Evolutionary conservation across 2,113 vertebrate genomes (phyloP).

Genomic region (Protobothrops flavoviridis): DNA sequence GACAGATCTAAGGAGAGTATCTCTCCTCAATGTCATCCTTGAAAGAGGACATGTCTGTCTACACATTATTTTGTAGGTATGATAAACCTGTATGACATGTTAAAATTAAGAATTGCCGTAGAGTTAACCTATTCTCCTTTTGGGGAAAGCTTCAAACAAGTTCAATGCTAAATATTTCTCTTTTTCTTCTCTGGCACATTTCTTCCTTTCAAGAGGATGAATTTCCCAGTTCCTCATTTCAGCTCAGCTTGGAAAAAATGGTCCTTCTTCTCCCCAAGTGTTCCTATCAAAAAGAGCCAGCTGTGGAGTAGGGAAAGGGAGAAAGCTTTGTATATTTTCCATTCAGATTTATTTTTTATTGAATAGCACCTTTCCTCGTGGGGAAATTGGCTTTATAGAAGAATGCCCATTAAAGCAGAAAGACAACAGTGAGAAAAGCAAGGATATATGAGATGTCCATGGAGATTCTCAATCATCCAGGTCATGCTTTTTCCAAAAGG

Average conservation of each 20-base stretch:
- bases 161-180: background rate
- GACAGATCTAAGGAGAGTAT: too few relatives aligned
- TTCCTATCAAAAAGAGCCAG: background rate
- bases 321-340: background rate
- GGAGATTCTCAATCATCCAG: background rate
- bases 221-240: background rate
- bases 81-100: background rate
- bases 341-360: constrained; percentile 10
- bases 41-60: background rate
- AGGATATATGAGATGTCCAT: background rate
- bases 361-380: background rate
- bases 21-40: background rate
- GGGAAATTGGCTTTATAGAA: background rate
- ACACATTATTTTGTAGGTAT: background rate
- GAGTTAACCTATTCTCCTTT: background rate
- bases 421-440: background rate
- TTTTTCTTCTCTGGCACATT: background rate
- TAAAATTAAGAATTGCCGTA: background rate
- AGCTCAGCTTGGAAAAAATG: background rate
- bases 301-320: background rate
- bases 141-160: background rate
- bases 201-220: background rate
- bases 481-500: background rate
- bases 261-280: background rate
- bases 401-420: background rate